These are phyloP conservation scores for Hesperia comma DNA, from an alignment of 2,888 invertebrate genomes.

Conservation along the genomic window DNA sequence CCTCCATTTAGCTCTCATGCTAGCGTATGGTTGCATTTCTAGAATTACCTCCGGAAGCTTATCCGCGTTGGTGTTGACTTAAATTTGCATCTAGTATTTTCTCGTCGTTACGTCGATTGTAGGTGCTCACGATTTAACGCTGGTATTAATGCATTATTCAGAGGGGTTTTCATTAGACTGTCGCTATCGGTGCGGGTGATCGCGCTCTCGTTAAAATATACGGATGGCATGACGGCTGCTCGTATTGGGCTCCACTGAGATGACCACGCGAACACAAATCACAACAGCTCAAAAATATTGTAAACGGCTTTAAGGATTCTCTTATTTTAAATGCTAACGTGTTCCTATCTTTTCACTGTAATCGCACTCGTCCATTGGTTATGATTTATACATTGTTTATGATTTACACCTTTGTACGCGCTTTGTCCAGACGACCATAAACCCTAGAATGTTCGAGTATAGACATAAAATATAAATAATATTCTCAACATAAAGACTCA, in stretches of 20 bases:
- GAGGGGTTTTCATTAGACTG: conserved; percentile 81
- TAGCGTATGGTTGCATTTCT: conserved; percentile 60
- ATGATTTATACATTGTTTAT: background rate
- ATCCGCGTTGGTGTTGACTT: conserved; percentile 74
- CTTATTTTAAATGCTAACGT: conserved; percentile 43
- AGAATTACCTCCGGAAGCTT: conserved; percentile 70
- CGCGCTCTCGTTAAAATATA: conserved; percentile 82
- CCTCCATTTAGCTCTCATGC: conserved; percentile 37
- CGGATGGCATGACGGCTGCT: conserved; percentile 82
- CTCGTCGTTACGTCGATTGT: conserved; percentile 73
- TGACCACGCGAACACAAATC: conserved; percentile 66
- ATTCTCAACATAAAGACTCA: conserved; percentile 1
- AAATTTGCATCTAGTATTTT: conserved; percentile 80
- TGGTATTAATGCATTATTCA: conserved; percentile 84
- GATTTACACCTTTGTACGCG: conserved; percentile 41
- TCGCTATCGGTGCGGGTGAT: conserved; percentile 76
- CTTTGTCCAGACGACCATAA: conserved; percentile 47
- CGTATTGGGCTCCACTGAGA: conserved; percentile 62
- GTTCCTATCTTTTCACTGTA: conserved; percentile 41
- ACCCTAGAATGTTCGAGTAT: conserved; percentile 41
- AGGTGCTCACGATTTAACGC: conserved; percentile 83
- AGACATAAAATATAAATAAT: conserved; percentile 26
- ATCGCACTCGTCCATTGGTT: conserved; percentile 52
- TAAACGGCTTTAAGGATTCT: conserved; percentile 44
- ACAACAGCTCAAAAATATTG: conserved; percentile 56